phyloP scores from a whole-genome alignment of 1,140 invertebrate species.

The Caenorhabditis tropicalis region DNA sequence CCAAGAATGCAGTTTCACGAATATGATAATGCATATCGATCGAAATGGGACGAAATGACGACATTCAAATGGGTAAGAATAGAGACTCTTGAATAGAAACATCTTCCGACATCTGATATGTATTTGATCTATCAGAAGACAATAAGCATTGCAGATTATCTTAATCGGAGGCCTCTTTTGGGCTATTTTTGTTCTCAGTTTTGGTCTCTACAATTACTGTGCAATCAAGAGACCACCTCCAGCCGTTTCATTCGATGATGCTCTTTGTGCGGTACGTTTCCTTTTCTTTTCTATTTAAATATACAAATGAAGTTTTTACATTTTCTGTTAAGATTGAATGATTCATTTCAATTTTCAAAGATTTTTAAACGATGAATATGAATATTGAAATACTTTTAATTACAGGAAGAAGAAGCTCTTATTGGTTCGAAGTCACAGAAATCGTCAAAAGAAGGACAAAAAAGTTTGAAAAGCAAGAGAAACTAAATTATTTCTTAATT shows the following conservation, averaged over 20 bases:
- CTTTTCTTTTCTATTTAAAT: background rate
- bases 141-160: background rate
- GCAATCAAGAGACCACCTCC: background rate
- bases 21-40: background rate
- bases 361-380: too few species aligned
- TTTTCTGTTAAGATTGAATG: too few species aligned
- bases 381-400: too few species aligned
- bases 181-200: background rate
- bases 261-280: background rate
- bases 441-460: background rate
- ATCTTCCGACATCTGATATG: background rate
- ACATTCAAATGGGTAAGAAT: slow-evolving; percentile 6
- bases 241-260: slow-evolving; percentile 1
- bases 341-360: too few species aligned
- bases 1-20: background rate
- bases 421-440: background rate
- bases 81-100: background rate
- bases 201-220: slow-evolving; percentile 30
- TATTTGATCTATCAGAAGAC: background rate
- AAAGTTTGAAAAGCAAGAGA: background rate
- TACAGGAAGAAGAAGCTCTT: slow-evolving; percentile 21
- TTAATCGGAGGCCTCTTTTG: background rate
- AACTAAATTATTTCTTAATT: too few species aligned
- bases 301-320: background rate
- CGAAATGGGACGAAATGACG: slow-evolving; percentile 13